phyloP scores from a whole-genome alignment of 1,140 invertebrate genomes.

The Acromyrmex echinatior region DNA sequence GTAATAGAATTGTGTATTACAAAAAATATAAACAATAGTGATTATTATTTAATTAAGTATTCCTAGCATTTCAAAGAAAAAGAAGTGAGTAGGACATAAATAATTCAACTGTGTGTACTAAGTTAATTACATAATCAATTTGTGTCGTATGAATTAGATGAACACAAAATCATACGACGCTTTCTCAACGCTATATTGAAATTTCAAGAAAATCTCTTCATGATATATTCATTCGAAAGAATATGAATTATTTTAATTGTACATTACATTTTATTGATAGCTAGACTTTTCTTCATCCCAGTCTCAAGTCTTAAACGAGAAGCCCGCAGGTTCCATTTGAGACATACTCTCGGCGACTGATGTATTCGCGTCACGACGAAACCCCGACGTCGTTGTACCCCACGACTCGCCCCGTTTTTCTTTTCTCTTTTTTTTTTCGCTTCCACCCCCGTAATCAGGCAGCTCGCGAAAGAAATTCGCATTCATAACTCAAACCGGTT shows the following conservation, averaged over 20 bases:
- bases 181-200: not conserved
- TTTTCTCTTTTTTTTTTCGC: slow-evolving; percentile 24
- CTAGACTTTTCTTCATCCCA: not conserved
- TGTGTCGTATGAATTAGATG: not conserved
- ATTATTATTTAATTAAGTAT: no score
- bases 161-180: not conserved
- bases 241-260: not conserved
- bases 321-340: slow-evolving; percentile 78
- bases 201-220: not conserved
- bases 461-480: slow-evolving; percentile 79
- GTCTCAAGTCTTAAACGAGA: slow-evolving; percentile 7
- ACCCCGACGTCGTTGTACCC: slow-evolving; percentile 53
- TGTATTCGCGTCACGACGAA: slow-evolving; percentile 84
- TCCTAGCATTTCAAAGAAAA: no score
- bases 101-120: no score
- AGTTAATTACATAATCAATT: not conserved
- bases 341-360: slow-evolving; percentile 79
- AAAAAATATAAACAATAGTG: no score
- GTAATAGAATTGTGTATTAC: no score
- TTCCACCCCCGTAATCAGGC: slow-evolving; percentile 77
- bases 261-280: slow-evolving; percentile 34
- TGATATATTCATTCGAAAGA: not conserved
- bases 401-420: slow-evolving; percentile 61
- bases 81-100: no score
- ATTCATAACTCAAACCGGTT: slow-evolving; percentile 80